Base-by-base conservation (phyloP, 2,797 vertebrate genomes). In the Micrastur ruficollis region DNA sequence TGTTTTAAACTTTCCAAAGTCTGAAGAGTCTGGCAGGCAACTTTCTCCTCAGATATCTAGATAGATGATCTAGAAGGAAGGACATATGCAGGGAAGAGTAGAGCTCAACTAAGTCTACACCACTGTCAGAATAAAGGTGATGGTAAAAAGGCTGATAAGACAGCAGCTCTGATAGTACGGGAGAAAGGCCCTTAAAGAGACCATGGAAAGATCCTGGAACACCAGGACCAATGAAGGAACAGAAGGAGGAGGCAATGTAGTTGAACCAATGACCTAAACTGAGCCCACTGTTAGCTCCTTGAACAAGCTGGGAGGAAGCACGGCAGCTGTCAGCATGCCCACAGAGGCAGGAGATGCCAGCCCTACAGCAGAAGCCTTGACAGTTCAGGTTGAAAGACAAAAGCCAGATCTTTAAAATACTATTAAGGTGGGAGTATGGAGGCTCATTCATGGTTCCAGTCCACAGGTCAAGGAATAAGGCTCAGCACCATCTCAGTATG, bases 181-280 rank as follows among this genome's bases (percentile, higher is more conserved):
- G 32, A 72, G 21, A 78, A 74, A 71, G 18, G 25, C 11, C 27
- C 47, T 23, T 8, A 4, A 15, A 79, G 14, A 82, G 34, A 9
- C 27, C 29, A 52, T 3, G 19, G 62, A 29, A 79, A 44, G 19
- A 36, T 26, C 40, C 8, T 34, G 53, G 76, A 29, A 49, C 40
- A 80, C 6, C 17, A 71, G 21, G n/a, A 47, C 9, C 0, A 5
- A 27, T 5, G 2, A 58, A 44, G 65, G 62, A 87, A 47, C 3
- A 63, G 50, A 10, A 73, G 26, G 4, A 44, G 53, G 6, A 11
- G 16, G 16, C 38, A 52, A 18, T 2, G 5, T 6, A 18, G 16
- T 9, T 55, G 75, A 88, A 79, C 27, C 1, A 2, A 22, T 2
- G 36, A 26, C n/a, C 27, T 17, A 20, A 61, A 58, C 0, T 12